Conservation (phyloP, 2,888 invertebrate species). For the Cephalotes varians region DNA sequence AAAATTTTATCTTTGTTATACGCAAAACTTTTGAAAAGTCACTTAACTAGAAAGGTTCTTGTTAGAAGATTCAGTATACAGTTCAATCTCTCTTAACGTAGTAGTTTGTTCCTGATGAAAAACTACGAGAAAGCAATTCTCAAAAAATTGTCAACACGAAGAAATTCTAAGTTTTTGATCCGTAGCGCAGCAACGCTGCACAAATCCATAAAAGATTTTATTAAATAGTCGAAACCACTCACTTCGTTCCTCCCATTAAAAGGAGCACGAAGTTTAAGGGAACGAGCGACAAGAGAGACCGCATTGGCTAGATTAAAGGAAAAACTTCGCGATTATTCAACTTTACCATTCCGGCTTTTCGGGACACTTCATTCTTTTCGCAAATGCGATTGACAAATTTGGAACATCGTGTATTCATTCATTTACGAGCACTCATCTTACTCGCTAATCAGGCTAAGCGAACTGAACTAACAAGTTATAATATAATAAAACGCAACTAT, state of each 20-base stretch:
- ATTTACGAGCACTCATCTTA: slow-evolving; percentile 11
- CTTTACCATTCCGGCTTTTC: slow-evolving; percentile 43
- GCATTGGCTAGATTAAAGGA: slow-evolving; percentile 46
- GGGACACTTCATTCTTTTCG: slow-evolving; percentile 32
- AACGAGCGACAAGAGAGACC: slow-evolving; percentile 14
- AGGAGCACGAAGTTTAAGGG: slow-evolving; percentile 31
- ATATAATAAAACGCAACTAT: background rate
- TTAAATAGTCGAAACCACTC: slow-evolving; percentile 45
- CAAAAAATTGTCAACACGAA: slow-evolving; percentile 44
- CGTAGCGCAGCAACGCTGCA: background rate
- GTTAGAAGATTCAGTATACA: slow-evolving; percentile 39
- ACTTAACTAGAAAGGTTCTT: slow-evolving; percentile 38
- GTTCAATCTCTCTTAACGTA: slow-evolving; percentile 41
- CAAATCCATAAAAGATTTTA: slow-evolving; percentile 42
- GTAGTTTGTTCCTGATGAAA: slow-evolving; percentile 17
- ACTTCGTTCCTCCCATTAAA: slow-evolving; percentile 1
- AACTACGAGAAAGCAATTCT: slow-evolving; percentile 42
- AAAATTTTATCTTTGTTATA: slow-evolving; percentile 36
- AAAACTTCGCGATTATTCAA: slow-evolving; percentile 50
- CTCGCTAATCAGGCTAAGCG: background rate
- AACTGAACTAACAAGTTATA: slow-evolving; percentile 8
- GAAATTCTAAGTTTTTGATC: slow-evolving; percentile 48
- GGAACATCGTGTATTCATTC: slow-evolving; percentile 26
- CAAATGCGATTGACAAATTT: slow-evolving; percentile 43
- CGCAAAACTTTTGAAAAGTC: slow-evolving; percentile 27